Percentiles rank a stretch among this genome's conserved stretches.
phyloP scores from a whole-genome alignment of 53 echinoderm and acorn worm genomes.

The Arbacia lixula region DNA sequence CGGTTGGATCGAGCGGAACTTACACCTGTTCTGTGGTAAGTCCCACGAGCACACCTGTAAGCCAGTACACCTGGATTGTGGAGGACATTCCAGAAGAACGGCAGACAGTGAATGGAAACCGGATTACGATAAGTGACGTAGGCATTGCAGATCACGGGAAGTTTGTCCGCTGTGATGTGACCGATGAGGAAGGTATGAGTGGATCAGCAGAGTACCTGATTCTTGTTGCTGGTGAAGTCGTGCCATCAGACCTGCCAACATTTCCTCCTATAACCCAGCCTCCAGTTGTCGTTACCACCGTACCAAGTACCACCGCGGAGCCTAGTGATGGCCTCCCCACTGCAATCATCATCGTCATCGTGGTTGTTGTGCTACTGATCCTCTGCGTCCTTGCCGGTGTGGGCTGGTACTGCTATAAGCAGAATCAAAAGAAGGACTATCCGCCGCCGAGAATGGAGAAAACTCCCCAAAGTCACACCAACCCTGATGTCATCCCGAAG shows the following conservation, averaged over 20 bases:
- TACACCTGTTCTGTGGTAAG: conserved; percentile 11
- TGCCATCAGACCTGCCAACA: conserved; percentile 32
- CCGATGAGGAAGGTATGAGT: conserved; percentile 12
- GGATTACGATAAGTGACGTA: not conserved
- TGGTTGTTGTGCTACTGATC: not conserved
- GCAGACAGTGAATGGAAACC: not conserved
- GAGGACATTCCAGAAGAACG: not conserved
- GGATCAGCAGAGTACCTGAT: not conserved
- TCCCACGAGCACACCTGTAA: not conserved
- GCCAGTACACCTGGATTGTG: not conserved
- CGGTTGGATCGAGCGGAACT: not conserved
- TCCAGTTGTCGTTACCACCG: not conserved
- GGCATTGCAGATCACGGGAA: conserved; percentile 1
- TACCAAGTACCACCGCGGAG: not conserved
- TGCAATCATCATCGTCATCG: not conserved
- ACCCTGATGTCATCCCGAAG: conserved; percentile 41
- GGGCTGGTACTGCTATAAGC: conserved; percentile 20
- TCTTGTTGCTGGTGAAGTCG: conserved; percentile 10
- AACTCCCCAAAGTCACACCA: too few species aligned
- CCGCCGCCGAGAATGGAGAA: conserved; percentile 20
- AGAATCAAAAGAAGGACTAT: conserved; percentile 4
- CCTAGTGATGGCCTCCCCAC: not conserved
- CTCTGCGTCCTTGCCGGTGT: not conserved
- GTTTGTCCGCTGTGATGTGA: conserved; percentile 17
- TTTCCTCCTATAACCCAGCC: not conserved